Base-by-base conservation (phyloP, 2,797 vertebrate genomes). In the Anabacerthia variegaticeps region DNA sequence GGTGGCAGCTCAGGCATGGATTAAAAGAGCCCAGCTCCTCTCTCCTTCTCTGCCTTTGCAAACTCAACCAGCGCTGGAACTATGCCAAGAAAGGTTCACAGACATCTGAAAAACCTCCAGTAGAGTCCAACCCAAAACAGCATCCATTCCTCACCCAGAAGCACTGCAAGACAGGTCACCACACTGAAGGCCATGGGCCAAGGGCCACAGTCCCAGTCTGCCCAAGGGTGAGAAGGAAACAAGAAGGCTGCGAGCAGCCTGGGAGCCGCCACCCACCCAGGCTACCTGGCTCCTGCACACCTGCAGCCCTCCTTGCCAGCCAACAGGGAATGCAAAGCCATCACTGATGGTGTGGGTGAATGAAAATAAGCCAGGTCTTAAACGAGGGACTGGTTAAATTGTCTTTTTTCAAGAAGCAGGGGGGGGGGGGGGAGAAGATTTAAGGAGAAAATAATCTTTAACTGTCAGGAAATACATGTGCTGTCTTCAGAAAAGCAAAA, bases 401-500 rank as follows among this genome's bases (percentile, higher is more conserved):
- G 5, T 22, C 11, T 24, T 73, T 37, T 59, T 44, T 13, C 30
- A 54, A 34, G 28, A 13, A 24, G 39, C 39, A 36, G 36, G 36
- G 36, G 36, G 7, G 39, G 41, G 3, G 7, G 3, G 4, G 2
- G 4, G 4, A 10, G 2, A 5, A 52, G 46, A 67, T 54, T 59
- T 69, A 27, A 28, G 27, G 32, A 85, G 27, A 93, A 90, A 79
- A 87, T 48, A 48, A 80, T 67, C 62, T 69, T 77, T 74, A 67
- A 14, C 67, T 82, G n/a, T 52, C 77, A 90, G 41, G 34, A 92
- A 92, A 86, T 37, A 1, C 10, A 95, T 92, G 27, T 49, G 24
- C 62, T 67, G 56, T 37, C 67, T 89, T 90, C 79, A 96, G 65
- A 87, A 96, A 94, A 85, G 61, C 59, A 85, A 92, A 92, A 94